These are phyloP conservation scores for Cyclophora punctaria DNA, from an alignment of 2,888 invertebrate genomes.

Conservation along the genomic window DNA sequence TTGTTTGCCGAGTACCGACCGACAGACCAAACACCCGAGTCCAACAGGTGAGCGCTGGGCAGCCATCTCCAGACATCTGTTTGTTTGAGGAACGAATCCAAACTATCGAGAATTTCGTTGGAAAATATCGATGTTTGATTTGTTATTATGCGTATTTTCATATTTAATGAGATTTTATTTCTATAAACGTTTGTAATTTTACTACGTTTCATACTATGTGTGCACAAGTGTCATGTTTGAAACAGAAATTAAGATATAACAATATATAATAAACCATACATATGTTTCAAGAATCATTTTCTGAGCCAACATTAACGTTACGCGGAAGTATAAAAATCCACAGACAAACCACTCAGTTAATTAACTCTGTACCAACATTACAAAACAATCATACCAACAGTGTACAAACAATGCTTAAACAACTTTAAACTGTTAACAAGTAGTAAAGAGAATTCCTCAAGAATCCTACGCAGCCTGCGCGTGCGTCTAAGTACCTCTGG, in stretches of 20 bases:
- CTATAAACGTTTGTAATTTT: too few species aligned
- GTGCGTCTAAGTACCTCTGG: too few species aligned
- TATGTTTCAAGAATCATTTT: too few species aligned
- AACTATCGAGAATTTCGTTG: too few species aligned
- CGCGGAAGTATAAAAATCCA: too few species aligned
- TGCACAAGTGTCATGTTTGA: not conserved
- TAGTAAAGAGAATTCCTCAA: conserved; percentile 36
- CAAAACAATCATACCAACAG: conserved; percentile 17
- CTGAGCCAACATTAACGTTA: too few species aligned
- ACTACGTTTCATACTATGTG: too few species aligned
- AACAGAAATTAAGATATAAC: not conserved
- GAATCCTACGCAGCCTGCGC: not conserved
- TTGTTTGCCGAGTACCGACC: conserved; percentile 37
- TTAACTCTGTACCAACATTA: conserved; percentile 2
- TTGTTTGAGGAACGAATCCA: not conserved
- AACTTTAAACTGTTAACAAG: conserved; percentile 40
- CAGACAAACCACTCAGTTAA: not conserved
- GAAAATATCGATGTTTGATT: too few species aligned
- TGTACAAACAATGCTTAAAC: conserved; percentile 29
- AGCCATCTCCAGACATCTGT: conserved; percentile 10
- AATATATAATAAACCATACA: not conserved
- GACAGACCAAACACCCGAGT: conserved; percentile 22
- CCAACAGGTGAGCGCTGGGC: conserved; percentile 34
- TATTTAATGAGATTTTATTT: too few species aligned
- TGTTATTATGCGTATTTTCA: too few species aligned